Evolutionary conservation across 2,888 invertebrate genomes (phyloP).

Genomic region (Rambutsinella grinnellia): DNA sequence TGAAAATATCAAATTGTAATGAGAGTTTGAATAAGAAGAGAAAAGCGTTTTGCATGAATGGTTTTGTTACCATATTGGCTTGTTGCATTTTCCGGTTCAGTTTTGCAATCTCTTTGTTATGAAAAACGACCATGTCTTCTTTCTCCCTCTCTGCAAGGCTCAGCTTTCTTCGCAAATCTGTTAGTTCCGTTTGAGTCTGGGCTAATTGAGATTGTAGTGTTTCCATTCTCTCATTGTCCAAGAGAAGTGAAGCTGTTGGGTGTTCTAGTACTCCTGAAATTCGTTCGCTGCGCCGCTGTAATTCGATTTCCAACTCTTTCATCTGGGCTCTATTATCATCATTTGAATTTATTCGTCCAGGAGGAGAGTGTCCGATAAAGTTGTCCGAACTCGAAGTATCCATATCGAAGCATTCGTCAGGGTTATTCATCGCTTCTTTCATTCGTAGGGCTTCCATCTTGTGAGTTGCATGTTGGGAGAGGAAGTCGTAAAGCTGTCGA

Average conservation of each 20-base stretch:
- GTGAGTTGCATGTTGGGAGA: too few relatives aligned
- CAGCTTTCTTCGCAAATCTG: constrained; percentile 24
- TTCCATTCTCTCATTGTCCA: not conserved
- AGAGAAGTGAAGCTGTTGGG: constrained; percentile 5
- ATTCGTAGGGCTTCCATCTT: too few relatives aligned
- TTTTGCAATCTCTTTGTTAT: constrained; percentile 30
- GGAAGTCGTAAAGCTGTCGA: too few relatives aligned
- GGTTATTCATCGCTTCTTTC: too few relatives aligned
- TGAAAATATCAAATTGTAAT: not conserved
- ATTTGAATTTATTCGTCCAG: too few relatives aligned
- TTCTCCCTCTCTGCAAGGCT: constrained; percentile 27
- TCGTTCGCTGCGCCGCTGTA: too few relatives aligned
- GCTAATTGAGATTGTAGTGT: constrained; percentile 10
- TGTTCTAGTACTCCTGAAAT: too few relatives aligned
- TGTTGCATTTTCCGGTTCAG: constrained; percentile 38
- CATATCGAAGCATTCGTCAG: too few relatives aligned
- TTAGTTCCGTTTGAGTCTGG: constrained; percentile 8
- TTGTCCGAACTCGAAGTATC: too few relatives aligned
- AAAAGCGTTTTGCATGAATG: not conserved
- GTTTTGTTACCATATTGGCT: constrained; percentile 18
- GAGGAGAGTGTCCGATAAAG: too few relatives aligned
- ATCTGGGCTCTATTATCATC: too few relatives aligned
- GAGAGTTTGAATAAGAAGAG: not conserved
- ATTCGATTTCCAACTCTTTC: too few relatives aligned
- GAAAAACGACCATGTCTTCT: constrained; percentile 18